phyloP scores from a whole-genome alignment of 2,888 invertebrate species.

The Parnassius smintheus region DNA sequence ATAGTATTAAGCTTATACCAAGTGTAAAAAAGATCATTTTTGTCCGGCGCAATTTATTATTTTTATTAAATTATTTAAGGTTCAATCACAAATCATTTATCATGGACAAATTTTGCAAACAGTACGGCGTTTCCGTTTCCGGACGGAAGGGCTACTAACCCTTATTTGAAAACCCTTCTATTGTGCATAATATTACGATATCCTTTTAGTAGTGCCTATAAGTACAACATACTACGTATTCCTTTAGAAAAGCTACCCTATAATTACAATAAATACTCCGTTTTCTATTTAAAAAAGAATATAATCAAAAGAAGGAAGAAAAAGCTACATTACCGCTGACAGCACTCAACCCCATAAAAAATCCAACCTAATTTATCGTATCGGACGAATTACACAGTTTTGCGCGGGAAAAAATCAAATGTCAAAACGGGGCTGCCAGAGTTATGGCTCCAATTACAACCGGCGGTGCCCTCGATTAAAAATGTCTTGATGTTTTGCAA shows the following conservation, averaged over 20 bases:
- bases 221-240: too few relatives aligned
- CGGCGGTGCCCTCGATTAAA: constrained; percentile 67
- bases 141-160: constrained; percentile 42
- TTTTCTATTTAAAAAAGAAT: too few relatives aligned
- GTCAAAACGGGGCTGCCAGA: constrained; percentile 77
- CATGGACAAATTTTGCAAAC: constrained; percentile 36
- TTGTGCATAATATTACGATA: too few relatives aligned
- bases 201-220: too few relatives aligned
- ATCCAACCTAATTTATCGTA: constrained; percentile 58
- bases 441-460: constrained; percentile 76
- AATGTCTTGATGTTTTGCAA: constrained; percentile 70
- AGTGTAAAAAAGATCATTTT: too few relatives aligned
- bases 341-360: constrained; percentile 45
- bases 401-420: constrained; percentile 68
- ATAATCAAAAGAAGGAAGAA: constrained; percentile 1
- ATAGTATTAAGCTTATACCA: too few relatives aligned
- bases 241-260: too few relatives aligned
- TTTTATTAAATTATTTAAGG: background rate
- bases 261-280: too few relatives aligned
- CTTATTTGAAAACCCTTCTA: constrained; percentile 33
- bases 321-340: constrained; percentile 38
- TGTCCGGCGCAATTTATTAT: too few relatives aligned
- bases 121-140: constrained; percentile 38
- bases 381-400: constrained; percentile 64
- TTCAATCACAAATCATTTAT: constrained; percentile 26